Base-by-base conservation (phyloP, 2,888 invertebrate species). In the Elmis aenea region DNA sequence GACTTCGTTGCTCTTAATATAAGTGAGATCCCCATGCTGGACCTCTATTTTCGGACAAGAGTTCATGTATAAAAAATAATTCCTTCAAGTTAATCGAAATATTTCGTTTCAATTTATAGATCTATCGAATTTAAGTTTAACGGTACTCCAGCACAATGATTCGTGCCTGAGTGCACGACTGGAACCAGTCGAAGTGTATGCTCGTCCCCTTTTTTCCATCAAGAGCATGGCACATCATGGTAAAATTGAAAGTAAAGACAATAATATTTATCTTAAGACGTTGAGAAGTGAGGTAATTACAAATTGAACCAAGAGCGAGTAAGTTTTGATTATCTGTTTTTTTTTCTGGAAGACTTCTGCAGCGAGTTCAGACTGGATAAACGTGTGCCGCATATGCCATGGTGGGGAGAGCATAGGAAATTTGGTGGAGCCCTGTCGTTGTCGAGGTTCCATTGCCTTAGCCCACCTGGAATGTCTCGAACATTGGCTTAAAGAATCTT, bases 391-490 rank as follows among this genome's bases (percentile, higher is more conserved):
- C 11, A 69, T 69, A 23, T 69, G 69, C 41, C 67, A 69, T 38
- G 67, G 69, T 5, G 66, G 66, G 2, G 63, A 65, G 27, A 68
- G 68, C 46, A 47, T 57, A 8, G 68, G 60, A 15, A 61, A 67
- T 49, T 60, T 77, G 26, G 59, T 76, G 13, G 69, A 72, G 1
- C 74, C 75, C 0, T 77, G 77, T 51, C 56, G 66, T 38, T 76
- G 76, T 55, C 61, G 67, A 46, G 77, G 77, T 3, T 69, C 73
- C 1, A 67, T 76, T 50, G 75, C 76, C 6, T 54, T 72, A 35
- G 69, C 74, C n/a, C 76, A 76, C 59, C 52, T 73, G 10, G 67
- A 71, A 23, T 78, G 77, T 51, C 58, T 77, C 38, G 76, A 77
- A 55, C 64, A 66, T 26, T 78, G 77, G 77, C 63, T 78, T 2